Evolutionary conservation across 2,113 vertebrate species (phyloP).

Genomic region (Stictonetta naevosa): DNA sequence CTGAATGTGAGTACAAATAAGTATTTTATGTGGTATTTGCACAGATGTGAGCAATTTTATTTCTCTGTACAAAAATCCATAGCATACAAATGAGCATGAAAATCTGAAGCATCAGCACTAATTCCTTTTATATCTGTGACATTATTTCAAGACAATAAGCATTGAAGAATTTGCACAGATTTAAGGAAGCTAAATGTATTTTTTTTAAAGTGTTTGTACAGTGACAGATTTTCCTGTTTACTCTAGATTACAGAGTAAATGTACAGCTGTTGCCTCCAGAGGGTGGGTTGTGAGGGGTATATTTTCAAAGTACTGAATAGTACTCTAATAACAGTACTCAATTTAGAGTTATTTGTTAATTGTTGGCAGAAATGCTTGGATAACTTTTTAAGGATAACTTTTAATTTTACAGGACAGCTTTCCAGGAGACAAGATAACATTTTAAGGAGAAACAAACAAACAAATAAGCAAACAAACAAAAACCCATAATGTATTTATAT

Average conservation of each 20-base stretch:
- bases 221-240: conserved; percentile 2
- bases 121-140: conserved; percentile 64
- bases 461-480: background rate
- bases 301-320: background rate
- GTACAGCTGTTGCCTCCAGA: conserved; percentile 13
- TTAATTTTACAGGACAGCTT: background rate
- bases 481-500: background rate
- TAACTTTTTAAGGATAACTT: background rate
- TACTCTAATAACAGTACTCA: background rate
- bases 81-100: conserved; percentile 64
- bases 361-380: background rate
- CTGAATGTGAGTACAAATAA: conserved; percentile 36
- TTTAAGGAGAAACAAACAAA: background rate
- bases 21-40: conserved; percentile 29
- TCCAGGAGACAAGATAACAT: background rate
- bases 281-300: background rate
- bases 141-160: conserved; percentile 63
- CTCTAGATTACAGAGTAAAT: background rate
- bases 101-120: conserved; percentile 59
- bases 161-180: conserved; percentile 57
- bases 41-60: conserved; percentile 60
- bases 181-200: background rate
- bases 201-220: background rate
- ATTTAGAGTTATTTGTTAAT: background rate
- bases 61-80: conserved; percentile 58